phyloP scores from a whole-genome alignment of 2,888 invertebrate genomes.

The Eristalis pertinax region DNA sequence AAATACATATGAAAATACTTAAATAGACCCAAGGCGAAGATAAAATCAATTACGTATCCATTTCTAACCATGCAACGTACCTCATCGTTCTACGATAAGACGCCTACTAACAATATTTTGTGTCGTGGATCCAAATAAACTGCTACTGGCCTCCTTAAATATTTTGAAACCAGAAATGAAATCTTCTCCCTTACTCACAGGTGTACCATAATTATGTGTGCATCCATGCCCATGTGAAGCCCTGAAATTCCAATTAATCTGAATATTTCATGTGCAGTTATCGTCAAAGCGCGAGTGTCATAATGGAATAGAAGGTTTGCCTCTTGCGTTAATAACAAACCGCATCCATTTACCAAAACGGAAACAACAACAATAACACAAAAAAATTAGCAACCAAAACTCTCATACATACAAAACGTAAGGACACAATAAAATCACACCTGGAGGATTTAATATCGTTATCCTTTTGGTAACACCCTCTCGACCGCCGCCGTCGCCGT shows the following conservation, averaged over 20 bases:
- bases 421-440: slow-evolving; percentile 78
- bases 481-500: slow-evolving; percentile 43
- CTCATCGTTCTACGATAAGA: neutral
- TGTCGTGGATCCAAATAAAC: slow-evolving; percentile 18
- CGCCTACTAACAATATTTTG: slow-evolving; percentile 29
- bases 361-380: slow-evolving; percentile 28
- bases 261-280: slow-evolving; percentile 76
- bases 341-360: slow-evolving; percentile 56
- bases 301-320: slow-evolving; percentile 59
- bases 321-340: slow-evolving; percentile 63
- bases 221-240: slow-evolving; percentile 2
- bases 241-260: slow-evolving; percentile 77
- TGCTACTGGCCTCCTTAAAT: slow-evolving; percentile 16
- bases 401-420: slow-evolving; percentile 71
- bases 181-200: slow-evolving; percentile 32
- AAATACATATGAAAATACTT: slow-evolving; percentile 45
- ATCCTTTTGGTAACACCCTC: slow-evolving; percentile 74
- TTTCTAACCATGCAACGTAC: neutral
- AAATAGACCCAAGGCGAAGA: slow-evolving; percentile 66
- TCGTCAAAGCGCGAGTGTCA: slow-evolving; percentile 64
- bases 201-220: slow-evolving; percentile 46
- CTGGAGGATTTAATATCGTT: slow-evolving; percentile 80
- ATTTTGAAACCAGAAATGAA: slow-evolving; percentile 36
- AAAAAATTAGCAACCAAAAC: slow-evolving; percentile 57
- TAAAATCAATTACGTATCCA: slow-evolving; percentile 63